Evolutionary conservation across 2,888 invertebrate species (phyloP), one percentile per base, ranked within the genome.

Genomic region (Synergus umbraculus): DNA sequence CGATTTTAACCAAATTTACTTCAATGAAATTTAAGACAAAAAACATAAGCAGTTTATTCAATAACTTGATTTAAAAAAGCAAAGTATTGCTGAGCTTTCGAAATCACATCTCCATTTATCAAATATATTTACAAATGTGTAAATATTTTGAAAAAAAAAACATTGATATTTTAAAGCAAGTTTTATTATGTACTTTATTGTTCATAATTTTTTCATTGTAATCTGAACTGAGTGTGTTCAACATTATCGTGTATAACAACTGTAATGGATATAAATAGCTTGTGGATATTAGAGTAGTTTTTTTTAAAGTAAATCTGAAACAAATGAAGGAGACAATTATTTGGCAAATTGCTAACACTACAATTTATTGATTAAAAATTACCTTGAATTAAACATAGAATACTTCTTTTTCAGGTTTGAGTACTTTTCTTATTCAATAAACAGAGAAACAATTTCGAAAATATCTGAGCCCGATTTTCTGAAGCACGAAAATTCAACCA

Each of bases 251-350:
- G 18, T 22, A 58, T 22, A 58, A 58, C 54, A n/a, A 18, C 54
- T 58, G 54, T 63, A 63, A 63, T 63, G 29, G 29, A 63, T 29
- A 63, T 63, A 63, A 63, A 63, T 63, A 63, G 63, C 63, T 63
- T 22, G 63, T 63, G 18, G 63, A 12, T 63, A 22, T 63, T 63
- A 13, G 13, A 63, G 22, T 63, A 22, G 63, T 13, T 13, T 63
- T 63, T 63, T 63, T 12, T 63, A 63, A 63, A 63, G 8, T 29
- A 29, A 63, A 49, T 49, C 43, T 10, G 43, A 44, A 44, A 44
- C 49, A 15, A 13, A 15, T 49, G 12, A 15, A 15, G 2, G 15
- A 49, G 4, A 49, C 15, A 49, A 49, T 49, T 15, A 4, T 49
- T 49, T 49, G 0, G 15, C 4, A 15, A 49, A 13, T 12, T 13